These are phyloP conservation scores for Tetropium fuscum DNA, from an alignment of 2,888 invertebrate species.

Conservation along the genomic window DNA sequence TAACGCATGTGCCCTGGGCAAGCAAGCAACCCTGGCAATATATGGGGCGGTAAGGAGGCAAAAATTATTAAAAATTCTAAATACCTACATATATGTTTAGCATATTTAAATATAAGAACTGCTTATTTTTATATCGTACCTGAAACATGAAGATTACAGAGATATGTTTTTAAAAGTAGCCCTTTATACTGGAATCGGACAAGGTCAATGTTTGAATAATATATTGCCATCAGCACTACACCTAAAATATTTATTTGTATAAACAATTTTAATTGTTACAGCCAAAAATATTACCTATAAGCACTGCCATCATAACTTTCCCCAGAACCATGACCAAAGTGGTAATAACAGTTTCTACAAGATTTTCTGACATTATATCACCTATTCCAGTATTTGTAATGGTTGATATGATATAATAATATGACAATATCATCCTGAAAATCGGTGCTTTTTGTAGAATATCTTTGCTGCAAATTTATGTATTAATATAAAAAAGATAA, in stretches of 20 bases:
- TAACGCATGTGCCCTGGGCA: too few species aligned
- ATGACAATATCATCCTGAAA: constrained; percentile 35
- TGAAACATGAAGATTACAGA: constrained; percentile 68
- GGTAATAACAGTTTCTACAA: constrained; percentile 68
- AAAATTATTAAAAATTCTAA: too few species aligned
- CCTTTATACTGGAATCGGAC: constrained; percentile 21
- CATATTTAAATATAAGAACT: background rate
- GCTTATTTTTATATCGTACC: too few species aligned
- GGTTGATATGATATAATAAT: constrained; percentile 69
- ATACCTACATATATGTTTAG: too few species aligned
- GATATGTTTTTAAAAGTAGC: constrained; percentile 49
- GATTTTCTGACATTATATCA: constrained; percentile 67
- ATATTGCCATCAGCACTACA: constrained; percentile 21
- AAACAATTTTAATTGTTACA: too few species aligned
- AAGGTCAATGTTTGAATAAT: constrained; percentile 20
- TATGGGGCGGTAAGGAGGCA: too few species aligned
- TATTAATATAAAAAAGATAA: too few species aligned
- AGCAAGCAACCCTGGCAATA: too few species aligned
- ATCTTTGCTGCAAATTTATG: constrained; percentile 13
- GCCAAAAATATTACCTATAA: constrained; percentile 26
- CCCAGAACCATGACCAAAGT: constrained; percentile 66
- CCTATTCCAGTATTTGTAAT: constrained; percentile 69
- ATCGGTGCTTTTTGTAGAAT: constrained; percentile 4
- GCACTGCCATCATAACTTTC: constrained; percentile 28
- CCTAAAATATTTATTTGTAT: constrained; percentile 25